Base-by-base conservation (phyloP, 35 echinoderm and acorn worm species). In the Ophioderma brevispina region DNA sequence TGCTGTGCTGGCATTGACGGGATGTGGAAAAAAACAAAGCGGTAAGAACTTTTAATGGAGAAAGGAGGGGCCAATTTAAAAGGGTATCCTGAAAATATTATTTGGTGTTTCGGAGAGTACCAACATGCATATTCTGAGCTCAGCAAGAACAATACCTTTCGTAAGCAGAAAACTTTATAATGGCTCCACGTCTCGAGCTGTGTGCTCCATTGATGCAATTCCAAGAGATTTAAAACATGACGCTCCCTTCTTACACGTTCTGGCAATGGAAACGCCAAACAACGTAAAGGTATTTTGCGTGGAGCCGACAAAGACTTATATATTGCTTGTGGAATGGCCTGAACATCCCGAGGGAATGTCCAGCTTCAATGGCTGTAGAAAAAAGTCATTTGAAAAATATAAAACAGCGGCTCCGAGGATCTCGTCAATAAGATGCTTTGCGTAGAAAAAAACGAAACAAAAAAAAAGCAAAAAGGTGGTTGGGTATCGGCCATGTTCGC, bases 311-410 rank as follows among this genome's bases (percentile, higher is more conserved):
- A 80, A 39, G 89, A 81, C 40, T 95, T 37, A 64, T 95, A 1
- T 79, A 59, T 32, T 50, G 39, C 35, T 35, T 96, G 1, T 89
- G 89, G 89, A 95, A 88, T 92, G 39, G 32, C 21, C 21, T 81
- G 5, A 95, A 95, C 35, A 64, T 89, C 15, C 42, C 64, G 84
- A 41, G 82, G 93, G 19, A 91, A 81, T 33, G 78, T 95, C 39
- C 33, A 46, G 21, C 33, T n/a, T 95, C 11, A 30, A 87, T 19
- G n/a, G 2, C 33, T 23, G 35, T 34, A 64, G 78, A 25, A 70
- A 55, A 94, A 86, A 49, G 80, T 37, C 25, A 83, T 63, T 30
- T 78, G 87, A 39, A 52, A 80, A 13, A 80, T 82, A 18, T 33
- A 94, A 36, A 91, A 95, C 78, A 87, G 76, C 38, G 41, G 86